Base-by-base conservation (phyloP, 2,797 vertebrate genomes). In the Arrhamphus sclerolepis region DNA sequence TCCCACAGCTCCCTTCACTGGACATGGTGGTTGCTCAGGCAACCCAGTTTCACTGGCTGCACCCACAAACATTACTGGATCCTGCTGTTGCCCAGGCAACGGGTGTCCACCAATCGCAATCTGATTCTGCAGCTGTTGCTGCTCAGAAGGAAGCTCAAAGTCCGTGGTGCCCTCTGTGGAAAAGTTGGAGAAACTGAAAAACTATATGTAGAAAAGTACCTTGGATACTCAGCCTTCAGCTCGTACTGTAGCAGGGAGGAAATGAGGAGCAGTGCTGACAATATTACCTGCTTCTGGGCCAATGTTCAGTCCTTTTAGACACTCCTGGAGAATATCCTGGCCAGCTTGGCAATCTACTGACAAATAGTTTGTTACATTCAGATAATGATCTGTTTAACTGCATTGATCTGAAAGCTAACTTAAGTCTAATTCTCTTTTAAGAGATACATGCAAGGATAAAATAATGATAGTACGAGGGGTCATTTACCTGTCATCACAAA, bases 11-110 rank as follows among this genome's bases (percentile, higher is more conserved):
- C 49, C 84, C 56, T 62, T 76, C 60, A 67, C 76, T 75, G 83
- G 82, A 76, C 9, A 38, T 34, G 51, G 66, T 9, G 82, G 89
- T 90, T 89, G 86, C 82, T 81, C 78, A 20, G 84, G 88, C 72
- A 85, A 86, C 83, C 58, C 75, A 61, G 62, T 72, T 80, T 71
- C 82, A 61, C 66, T 3, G 53, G 22, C 66, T 48, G 75, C 76
- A 77, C 42, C 69, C 80, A 60, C 55, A 63, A 66, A 72, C 46
- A 17, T 40, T 53, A 83, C 87, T 89, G 84, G 84, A 85, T 84
- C 63, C 75, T 70, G 80, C 81, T 78, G 89, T 88, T 87, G 89
- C 87, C 73, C 78, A 2, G 82, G 88, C 81, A 87, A 90, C 85
- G 49, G 5, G 0, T 55, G 28, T 58, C 52, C 79, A 52, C 86